phyloP scores from a whole-genome alignment of 2,888 invertebrate species.

The Thera britannica region DNA sequence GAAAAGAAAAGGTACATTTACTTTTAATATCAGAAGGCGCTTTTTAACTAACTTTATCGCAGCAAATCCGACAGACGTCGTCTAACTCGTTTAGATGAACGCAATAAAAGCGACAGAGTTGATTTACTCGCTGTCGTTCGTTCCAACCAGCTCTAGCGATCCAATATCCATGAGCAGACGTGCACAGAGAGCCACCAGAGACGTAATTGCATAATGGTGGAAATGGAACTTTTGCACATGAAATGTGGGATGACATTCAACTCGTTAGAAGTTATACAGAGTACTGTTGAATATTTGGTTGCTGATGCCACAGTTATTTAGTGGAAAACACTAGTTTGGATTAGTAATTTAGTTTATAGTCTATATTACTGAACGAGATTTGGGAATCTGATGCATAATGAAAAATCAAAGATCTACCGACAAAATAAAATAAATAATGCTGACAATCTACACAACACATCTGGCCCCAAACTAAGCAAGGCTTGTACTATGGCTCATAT shows the following conservation, averaged over 20 bases:
- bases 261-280: background rate
- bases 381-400: no score
- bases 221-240: slow-evolving; percentile 3
- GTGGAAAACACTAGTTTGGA: no score
- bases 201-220: slow-evolving; percentile 16
- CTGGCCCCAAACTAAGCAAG: no score
- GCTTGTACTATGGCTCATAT: no score
- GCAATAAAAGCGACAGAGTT: slow-evolving; percentile 21
- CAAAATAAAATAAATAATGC: no score
- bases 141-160: slow-evolving; percentile 1
- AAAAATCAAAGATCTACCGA: no score
- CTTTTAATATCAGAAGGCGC: slow-evolving; percentile 24
- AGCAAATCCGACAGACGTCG: slow-evolving; percentile 27
- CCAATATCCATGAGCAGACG: slow-evolving; percentile 18
- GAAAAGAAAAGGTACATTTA: slow-evolving; percentile 14
- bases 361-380: no score
- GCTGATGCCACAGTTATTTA: background rate
- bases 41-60: slow-evolving; percentile 26
- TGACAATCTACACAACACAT: no score
- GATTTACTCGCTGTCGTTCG: slow-evolving; percentile 21
- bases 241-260: background rate
- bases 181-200: slow-evolving; percentile 2
- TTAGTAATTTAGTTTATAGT: no score
- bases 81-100: slow-evolving; percentile 29
- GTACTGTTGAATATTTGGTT: background rate